These are phyloP conservation scores for Apolygus lucorum DNA, from an alignment of 1,140 invertebrate species.

Conservation along the genomic window DNA sequence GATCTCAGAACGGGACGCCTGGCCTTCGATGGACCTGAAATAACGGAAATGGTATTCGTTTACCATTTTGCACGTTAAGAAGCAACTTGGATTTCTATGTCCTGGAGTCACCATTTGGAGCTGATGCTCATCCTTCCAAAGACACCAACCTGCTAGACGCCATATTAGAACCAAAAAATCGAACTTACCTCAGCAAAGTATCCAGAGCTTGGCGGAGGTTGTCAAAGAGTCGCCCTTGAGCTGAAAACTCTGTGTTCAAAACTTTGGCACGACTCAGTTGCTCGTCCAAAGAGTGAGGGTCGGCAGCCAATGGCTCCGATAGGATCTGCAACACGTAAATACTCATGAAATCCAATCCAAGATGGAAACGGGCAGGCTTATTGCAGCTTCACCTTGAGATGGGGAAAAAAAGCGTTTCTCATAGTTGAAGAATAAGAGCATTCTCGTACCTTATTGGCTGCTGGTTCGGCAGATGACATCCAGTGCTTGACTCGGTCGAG, in stretches of 20 bases:
- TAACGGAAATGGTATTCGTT: no score
- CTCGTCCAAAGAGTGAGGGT: slow-evolving; percentile 77
- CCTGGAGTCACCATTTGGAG: neutral
- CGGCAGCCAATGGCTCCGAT: slow-evolving; percentile 72
- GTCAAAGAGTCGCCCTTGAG: slow-evolving; percentile 75
- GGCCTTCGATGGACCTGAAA: slow-evolving; percentile 65
- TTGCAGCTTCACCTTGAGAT: no score
- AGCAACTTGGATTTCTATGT: neutral
- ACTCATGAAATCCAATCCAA: no score
- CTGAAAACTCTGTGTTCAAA: slow-evolving; percentile 76
- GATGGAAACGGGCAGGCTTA: neutral
- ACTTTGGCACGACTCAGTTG: slow-evolving; percentile 76
- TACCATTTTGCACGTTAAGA: no score
- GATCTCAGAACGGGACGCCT: slow-evolving; percentile 66
- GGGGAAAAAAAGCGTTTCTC: no score
- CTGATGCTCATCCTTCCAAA: no score
- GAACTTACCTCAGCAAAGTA: slow-evolving; percentile 22
- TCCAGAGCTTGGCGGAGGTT: slow-evolving; percentile 50
- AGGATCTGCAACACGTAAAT: slow-evolving; percentile 48
- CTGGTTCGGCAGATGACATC: slow-evolving; percentile 59
- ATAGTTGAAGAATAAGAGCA: neutral
- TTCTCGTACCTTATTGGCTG: slow-evolving; percentile 39
- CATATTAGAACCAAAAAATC: no score
- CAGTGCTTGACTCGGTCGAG: slow-evolving; percentile 73
- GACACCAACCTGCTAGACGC: no score